Conservation (phyloP, 2,888 invertebrate genomes). For the Slavum lentiscoides region DNA sequence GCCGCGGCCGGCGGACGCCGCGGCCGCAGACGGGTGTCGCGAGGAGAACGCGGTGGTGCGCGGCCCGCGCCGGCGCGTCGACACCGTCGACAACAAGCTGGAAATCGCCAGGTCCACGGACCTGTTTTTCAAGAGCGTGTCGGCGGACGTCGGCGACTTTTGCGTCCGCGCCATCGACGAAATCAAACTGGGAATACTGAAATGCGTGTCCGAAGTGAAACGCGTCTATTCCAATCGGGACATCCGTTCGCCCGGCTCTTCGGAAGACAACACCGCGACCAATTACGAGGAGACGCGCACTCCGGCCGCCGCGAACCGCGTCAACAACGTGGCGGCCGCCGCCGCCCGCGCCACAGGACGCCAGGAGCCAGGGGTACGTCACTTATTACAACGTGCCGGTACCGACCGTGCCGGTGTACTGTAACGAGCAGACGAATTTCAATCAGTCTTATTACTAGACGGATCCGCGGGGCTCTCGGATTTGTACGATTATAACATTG, state of each 20-base stretch:
- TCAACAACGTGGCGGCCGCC: too few relatives aligned
- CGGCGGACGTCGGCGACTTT: conserved; percentile 6
- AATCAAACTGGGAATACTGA: conserved; percentile 5
- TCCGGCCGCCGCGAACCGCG: background rate
- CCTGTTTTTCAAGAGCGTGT: conserved; percentile 9
- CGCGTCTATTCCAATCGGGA: background rate
- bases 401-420: too few relatives aligned
- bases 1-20: too few relatives aligned
- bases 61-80: background rate
- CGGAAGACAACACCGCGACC: background rate
- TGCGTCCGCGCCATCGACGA: conserved; percentile 6
- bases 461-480: too few relatives aligned
- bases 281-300: background rate
- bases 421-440: too few relatives aligned
- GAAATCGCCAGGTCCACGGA: background rate
- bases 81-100: background rate
- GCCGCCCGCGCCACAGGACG: too few relatives aligned
- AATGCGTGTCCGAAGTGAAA: conserved; percentile 7
- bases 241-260: background rate
- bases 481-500: too few relatives aligned
- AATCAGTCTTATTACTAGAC: too few relatives aligned
- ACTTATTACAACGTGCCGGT: too few relatives aligned
- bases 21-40: background rate
- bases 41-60: background rate
- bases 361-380: too few relatives aligned